Conservation (phyloP, 2,797 vertebrate genomes). For the Typhlichthys eigenmanni region DNA sequence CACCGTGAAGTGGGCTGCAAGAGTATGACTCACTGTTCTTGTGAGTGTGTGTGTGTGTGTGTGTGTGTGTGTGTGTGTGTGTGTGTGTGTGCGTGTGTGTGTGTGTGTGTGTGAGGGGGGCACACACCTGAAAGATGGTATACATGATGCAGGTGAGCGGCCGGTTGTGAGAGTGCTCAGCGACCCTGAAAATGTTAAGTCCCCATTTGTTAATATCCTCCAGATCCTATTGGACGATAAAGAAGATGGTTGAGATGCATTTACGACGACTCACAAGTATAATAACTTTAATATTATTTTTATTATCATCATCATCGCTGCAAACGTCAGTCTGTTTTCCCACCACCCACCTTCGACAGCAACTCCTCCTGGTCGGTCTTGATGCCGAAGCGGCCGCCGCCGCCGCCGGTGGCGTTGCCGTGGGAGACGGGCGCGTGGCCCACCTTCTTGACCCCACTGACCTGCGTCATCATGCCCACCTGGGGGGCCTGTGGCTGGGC, state of each 20-base stretch:
- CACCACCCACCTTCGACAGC: conserved; percentile 84
- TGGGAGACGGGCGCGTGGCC: conserved; percentile 81
- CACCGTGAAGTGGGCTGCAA: neutral
- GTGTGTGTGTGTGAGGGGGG: neutral
- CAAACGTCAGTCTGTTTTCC: neutral
- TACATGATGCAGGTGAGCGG: conserved; percentile 98
- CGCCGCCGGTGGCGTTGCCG: conserved; percentile 81
- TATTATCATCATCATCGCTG: too few species aligned
- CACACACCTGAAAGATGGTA: conserved; percentile 92
- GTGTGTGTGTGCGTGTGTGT: neutral
- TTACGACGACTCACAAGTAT: too few species aligned
- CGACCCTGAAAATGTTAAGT: conserved; percentile 94
- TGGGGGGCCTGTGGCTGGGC: conserved; percentile 65
- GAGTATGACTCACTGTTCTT: neutral
- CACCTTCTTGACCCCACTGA: conserved; percentile 93
- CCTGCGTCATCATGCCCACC: conserved; percentile 91
- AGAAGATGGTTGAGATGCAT: neutral
- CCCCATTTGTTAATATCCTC: conserved; percentile 98
- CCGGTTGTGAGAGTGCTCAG: conserved; percentile 90
- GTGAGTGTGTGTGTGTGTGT: neutral
- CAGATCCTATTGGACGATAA: conserved; percentile 81
- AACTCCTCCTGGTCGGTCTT: conserved; percentile 95
- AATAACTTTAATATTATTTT: too few species aligned
- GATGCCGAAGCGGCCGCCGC: conserved; percentile 88
- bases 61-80: neutral